Evolutionary conservation across 2,888 invertebrate species (phyloP), one percentile per base, ranked within the genome.

Genomic region (Dioctria linearis): DNA sequence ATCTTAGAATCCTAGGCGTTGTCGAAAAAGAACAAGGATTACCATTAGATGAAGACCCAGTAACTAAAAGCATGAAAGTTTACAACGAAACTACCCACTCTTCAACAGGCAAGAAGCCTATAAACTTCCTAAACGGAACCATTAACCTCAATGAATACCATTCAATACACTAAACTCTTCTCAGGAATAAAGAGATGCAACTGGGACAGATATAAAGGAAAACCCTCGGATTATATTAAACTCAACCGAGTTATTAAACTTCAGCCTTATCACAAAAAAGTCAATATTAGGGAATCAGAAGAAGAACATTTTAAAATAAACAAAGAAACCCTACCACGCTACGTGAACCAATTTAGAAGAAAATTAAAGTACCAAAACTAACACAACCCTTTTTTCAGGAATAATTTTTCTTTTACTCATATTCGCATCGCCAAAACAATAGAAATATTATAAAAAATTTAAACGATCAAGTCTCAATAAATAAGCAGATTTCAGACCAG

Each of bases 211-310:
- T 3, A 46, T 9, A 4, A 11, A 39, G 13, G 11, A 0, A 73
- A 73, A 54, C 43, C 78, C 11, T 65, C 54, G 8, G 37, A 78
- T 46, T 78, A 78, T 13, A 37, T 78, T 9, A 78, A 78, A n/a
- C n/a, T n/a, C n/a, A n/a, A n/a, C n/a, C n/a, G 54, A 42, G 42
- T 78, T n/a, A 78, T 63, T n/a, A 78, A 78, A 61, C 65, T 78
- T 25, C 76, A 78, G 51, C 76, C 76, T 4, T 65, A 78, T 37
- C 78, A 78, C 37, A 78, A 78, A 43, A 65, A 66, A 13, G n/a
- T 78, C 8, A 49, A 59, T 51, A 66, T 66, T 13, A 65, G 40
- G 9, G 66, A 66, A 78, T 78, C 65, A 4, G n/a, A 3, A 11
- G 66, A 51, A 57, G 40, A 66, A n/a, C 54, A 78, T 42, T 61